Evolutionary conservation across 2,888 invertebrate species (phyloP).

Genomic region (Aphidoletes aphidimyza): DNA sequence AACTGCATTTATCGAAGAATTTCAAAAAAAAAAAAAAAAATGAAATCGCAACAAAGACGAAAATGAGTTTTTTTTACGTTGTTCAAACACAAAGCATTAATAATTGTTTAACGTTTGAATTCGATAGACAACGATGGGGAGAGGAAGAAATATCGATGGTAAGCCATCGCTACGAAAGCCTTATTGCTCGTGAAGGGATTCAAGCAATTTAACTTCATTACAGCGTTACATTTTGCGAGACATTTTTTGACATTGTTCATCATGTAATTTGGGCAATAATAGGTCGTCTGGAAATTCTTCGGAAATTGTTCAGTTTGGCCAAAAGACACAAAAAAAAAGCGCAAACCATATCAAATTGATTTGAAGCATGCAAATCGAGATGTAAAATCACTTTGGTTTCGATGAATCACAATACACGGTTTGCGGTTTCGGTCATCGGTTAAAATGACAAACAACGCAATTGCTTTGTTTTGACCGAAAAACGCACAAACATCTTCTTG

Average conservation of each 20-base stretch:
- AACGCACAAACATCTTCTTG: not conserved
- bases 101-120: no score
- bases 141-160: no score
- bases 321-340: not conserved
- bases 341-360: not conserved
- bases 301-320: not conserved
- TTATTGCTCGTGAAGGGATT: no score
- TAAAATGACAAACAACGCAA: conserved; percentile 29
- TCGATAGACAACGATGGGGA: no score
- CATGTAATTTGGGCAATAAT: not conserved
- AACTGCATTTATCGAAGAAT: not conserved
- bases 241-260: not conserved
- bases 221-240: not conserved
- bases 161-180: no score
- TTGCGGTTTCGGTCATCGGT: conserved; percentile 34
- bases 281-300: not conserved
- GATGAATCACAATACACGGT: not conserved
- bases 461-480: not conserved
- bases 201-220: not conserved
- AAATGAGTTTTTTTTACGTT: not conserved
- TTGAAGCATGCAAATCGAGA: no score
- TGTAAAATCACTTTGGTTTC: no score
- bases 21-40: not conserved
- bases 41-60: not conserved
- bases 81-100: no score